Conservation (phyloP, 1,140 invertebrate species). For the Trichonephila clavipes region DNA sequence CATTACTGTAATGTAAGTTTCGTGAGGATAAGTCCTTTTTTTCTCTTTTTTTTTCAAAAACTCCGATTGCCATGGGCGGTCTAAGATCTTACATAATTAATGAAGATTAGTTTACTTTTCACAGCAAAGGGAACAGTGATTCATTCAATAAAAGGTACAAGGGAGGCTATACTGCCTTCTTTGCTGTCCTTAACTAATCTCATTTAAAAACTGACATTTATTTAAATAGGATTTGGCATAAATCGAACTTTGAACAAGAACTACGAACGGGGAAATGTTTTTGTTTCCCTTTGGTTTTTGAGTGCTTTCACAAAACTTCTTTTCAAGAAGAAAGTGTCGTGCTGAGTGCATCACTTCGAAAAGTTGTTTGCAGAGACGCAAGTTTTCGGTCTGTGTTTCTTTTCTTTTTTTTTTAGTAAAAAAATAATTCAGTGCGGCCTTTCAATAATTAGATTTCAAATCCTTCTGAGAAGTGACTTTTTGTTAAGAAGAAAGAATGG, state of each 20-base stretch:
- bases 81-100: conserved; percentile 45
- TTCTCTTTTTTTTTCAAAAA: not conserved
- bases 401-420: not conserved
- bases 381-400: not conserved
- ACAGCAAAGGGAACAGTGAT: not conserved
- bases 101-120: conserved; percentile 34
- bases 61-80: not conserved
- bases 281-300: not conserved
- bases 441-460: conserved; percentile 38
- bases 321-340: not conserved
- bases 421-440: not conserved
- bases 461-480: not conserved
- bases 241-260: conserved; percentile 13
- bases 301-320: not conserved
- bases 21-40: not conserved
- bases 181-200: not conserved
- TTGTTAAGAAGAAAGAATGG: not conserved
- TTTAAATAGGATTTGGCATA: conserved; percentile 39
- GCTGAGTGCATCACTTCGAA: not conserved
- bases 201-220: conserved; percentile 41
- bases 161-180: not conserved
- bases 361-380: not conserved
- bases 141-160: conserved; percentile 29
- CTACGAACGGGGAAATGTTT: not conserved
- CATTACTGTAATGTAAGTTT: conserved; percentile 38